phyloP scores from a whole-genome alignment of 2,797 vertebrate species.

The Coccyzus lansbergi region DNA sequence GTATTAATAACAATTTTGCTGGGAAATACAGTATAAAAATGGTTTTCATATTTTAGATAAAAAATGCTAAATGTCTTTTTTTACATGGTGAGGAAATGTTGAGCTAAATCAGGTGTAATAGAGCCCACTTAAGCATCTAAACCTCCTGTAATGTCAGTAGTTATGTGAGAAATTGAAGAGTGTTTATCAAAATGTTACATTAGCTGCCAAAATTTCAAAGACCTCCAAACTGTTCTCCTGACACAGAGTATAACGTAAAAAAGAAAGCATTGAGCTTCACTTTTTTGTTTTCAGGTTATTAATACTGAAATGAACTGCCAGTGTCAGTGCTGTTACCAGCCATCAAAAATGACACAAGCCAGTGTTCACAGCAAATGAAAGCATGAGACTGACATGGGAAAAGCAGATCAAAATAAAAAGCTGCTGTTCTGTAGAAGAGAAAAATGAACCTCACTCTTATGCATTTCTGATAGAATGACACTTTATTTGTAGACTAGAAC shows the following conservation, averaged over 20 bases:
- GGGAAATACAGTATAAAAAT: background rate
- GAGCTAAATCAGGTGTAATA: background rate
- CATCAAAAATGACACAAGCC: background rate
- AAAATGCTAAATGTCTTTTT: background rate
- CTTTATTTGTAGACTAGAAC: background rate
- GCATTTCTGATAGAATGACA: background rate
- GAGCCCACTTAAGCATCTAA: background rate
- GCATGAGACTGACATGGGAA: background rate
- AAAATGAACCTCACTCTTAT: background rate
- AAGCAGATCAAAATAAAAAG: slow-evolving; percentile 25
- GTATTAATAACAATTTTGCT: background rate
- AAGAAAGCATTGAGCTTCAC: background rate
- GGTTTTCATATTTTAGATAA: background rate
- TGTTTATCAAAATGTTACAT: background rate
- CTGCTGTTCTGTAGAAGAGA: background rate
- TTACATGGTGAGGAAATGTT: background rate
- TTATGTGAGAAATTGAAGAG: background rate
- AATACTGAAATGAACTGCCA: slow-evolving; percentile 17
- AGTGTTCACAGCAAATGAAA: slow-evolving; percentile 21
- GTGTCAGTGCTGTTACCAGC: background rate
- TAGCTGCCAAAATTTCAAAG: background rate
- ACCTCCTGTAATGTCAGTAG: background rate
- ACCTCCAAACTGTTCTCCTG: background rate
- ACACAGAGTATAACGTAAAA: background rate
- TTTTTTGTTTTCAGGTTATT: slow-evolving; percentile 6